Conservation (phyloP, 2,888 invertebrate species). For the Chrysodeixis includens region DNA sequence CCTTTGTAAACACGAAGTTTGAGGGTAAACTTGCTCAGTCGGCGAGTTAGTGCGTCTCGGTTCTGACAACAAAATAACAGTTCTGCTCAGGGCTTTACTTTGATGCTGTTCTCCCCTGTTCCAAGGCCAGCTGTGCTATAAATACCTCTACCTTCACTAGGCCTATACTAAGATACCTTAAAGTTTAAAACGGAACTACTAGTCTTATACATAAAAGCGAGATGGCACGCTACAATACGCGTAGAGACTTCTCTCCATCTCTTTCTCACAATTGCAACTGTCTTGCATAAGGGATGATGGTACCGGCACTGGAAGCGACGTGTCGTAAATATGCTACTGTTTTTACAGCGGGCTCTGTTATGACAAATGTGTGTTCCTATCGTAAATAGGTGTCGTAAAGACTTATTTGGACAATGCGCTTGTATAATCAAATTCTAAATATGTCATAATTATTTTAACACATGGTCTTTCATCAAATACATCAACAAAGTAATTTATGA, state of each 20-base stretch:
- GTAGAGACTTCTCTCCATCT: no score
- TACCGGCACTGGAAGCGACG: slow-evolving; percentile 23
- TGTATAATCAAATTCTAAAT: neutral
- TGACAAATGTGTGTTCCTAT: slow-evolving; percentile 13
- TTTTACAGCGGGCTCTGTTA: slow-evolving; percentile 21
- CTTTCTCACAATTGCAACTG: no score
- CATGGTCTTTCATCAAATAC: no score
- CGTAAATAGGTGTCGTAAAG: slow-evolving; percentile 23
- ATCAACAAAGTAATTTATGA: no score
- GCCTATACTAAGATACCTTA: no score
- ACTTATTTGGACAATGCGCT: neutral
- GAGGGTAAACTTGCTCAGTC: slow-evolving; percentile 50
- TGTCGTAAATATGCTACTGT: slow-evolving; percentile 19
- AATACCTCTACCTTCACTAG: slow-evolving; percentile 12
- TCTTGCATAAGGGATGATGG: no score
- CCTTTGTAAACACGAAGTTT: slow-evolving; percentile 59
- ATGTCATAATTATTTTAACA: neutral
- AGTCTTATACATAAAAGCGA: no score
- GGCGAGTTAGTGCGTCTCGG: slow-evolving; percentile 35
- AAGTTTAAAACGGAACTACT: no score
- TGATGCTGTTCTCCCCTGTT: slow-evolving; percentile 16
- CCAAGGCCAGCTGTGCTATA: slow-evolving; percentile 38
- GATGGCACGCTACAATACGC: no score
- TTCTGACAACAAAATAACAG: slow-evolving; percentile 42
- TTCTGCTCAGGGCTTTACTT: slow-evolving; percentile 32